Evolutionary conservation across 2,797 vertebrate genomes (phyloP), one percentile per base, ranked within the genome.

Genomic region (Merluccius polli): DNA sequence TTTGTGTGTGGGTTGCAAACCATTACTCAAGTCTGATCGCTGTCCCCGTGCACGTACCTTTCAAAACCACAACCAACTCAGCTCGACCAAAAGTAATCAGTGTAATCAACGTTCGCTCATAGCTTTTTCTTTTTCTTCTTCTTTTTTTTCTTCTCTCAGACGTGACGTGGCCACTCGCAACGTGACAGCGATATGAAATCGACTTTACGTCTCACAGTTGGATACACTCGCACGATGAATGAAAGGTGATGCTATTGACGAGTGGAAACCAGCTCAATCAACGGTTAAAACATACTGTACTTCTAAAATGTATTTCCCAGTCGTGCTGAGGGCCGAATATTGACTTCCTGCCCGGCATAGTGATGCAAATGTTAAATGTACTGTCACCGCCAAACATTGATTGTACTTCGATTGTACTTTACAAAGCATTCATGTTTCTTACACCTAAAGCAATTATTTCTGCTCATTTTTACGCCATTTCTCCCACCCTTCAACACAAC

Each of bases 231-330:
- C 44, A 76, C 35, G 75, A 73, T 73, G 84, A 85, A 89, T 87
- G 73, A 78, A 87, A 82, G 71, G 73, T 77, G 79, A 86, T 68
- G 41, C 73, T 76, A 83, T 84, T 80, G 87, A 89, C 52, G 21
- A 2, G 52, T 13, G 52, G 44, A 48, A 48, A 48, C 77, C 48
- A 72, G 77, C 32, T 1, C 73, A 33, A 76, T 84, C 85, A 83
- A 83, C 81, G 83, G 77, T 73, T 75, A 38, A 77, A 38, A 4
- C 24, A 21, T 81, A 76, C 78, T 81, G 21, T 79, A 73, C 78
- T 59, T 81, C 69, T 77, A 48, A 77, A 75, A 73, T 82, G 65
- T 78, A 72, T 77, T 87, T 71, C 85, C 84, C 82, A 73, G 72
- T 78, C 73, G 36, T 74, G 41, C 33, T 15, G 24, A 70, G 52